Evolutionary conservation across 2,113 vertebrate species (phyloP).

Genomic region (Oryzias javanicus): DNA sequence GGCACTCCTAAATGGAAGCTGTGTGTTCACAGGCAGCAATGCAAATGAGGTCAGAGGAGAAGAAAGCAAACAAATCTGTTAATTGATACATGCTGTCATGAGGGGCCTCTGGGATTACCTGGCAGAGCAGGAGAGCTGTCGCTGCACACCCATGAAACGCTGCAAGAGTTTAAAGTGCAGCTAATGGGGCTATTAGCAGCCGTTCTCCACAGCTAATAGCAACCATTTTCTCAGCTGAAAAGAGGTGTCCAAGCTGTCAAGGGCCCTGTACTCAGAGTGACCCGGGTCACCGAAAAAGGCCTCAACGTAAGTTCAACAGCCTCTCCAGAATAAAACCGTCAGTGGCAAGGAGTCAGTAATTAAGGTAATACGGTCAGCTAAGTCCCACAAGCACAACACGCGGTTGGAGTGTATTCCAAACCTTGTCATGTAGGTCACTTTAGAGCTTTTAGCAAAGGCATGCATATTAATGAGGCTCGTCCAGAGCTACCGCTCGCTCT

Average conservation of each 20-base stretch:
- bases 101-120: slow-evolving; percentile 59
- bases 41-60: slow-evolving; percentile 64
- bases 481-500: slow-evolving; percentile 41
- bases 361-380: slow-evolving; percentile 56
- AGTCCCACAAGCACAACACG: slow-evolving; percentile 66
- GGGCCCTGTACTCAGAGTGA: slow-evolving; percentile 45
- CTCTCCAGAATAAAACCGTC: slow-evolving; percentile 39
- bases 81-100: slow-evolving; percentile 59
- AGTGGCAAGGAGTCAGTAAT: slow-evolving; percentile 62
- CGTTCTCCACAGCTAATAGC: slow-evolving; percentile 62
- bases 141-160: slow-evolving; percentile 17
- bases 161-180: slow-evolving; percentile 62
- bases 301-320: slow-evolving; percentile 50
- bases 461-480: slow-evolving; percentile 73
- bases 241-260: slow-evolving; percentile 50
- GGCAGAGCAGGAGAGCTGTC: slow-evolving; percentile 45
- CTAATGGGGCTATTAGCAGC: slow-evolving; percentile 46
- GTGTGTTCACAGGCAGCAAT: slow-evolving; percentile 53
- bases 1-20: slow-evolving; percentile 41
- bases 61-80: slow-evolving; percentile 75
- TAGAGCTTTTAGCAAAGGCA: slow-evolving; percentile 72
- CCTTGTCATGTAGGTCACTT: slow-evolving; percentile 78
- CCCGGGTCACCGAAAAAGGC: slow-evolving; percentile 31
- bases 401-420: slow-evolving; percentile 71
- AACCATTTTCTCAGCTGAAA: slow-evolving; percentile 53